phyloP scores from a whole-genome alignment of 2,113 vertebrate species.

The Turdus rufiventris region DNA sequence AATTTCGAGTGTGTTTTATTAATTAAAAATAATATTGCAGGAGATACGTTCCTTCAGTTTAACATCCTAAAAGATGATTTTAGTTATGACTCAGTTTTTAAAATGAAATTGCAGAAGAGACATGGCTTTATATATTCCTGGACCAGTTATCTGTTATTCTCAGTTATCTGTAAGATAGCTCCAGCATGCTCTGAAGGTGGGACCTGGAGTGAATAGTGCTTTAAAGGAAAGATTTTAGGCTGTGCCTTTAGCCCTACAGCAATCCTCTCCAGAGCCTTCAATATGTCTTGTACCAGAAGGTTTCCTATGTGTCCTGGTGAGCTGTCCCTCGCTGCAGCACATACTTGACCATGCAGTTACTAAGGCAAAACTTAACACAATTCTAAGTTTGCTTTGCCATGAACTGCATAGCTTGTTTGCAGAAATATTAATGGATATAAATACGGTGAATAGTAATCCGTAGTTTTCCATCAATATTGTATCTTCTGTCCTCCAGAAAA shows the following conservation, averaged over 20 bases:
- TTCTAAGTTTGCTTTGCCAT: not conserved
- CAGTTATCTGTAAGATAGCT: not conserved
- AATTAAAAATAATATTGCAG: not conserved
- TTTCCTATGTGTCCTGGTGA: not conserved
- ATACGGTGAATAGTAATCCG: not conserved
- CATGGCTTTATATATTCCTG: not conserved
- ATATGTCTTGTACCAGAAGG: rapidly evolving
- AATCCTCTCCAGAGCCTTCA: not conserved
- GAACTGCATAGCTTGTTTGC: not conserved
- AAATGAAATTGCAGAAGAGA: not conserved
- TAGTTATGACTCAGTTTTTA: not conserved
- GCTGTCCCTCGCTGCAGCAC: not conserved
- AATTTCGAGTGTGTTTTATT: not conserved
- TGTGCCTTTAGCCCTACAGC: not conserved
- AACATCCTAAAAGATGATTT: not conserved
- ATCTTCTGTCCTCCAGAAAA: not conserved
- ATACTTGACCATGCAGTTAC: not conserved
- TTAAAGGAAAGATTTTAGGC: not conserved
- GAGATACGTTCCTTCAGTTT: not conserved
- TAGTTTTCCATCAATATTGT: not conserved
- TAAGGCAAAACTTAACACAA: not conserved
- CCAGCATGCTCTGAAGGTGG: not conserved
- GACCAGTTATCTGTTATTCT: not conserved
- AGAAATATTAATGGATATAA: not conserved
- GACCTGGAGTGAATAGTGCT: not conserved